phyloP scores from a whole-genome alignment of 2,888 invertebrate species.

The Zygogramma bicolorata region DNA sequence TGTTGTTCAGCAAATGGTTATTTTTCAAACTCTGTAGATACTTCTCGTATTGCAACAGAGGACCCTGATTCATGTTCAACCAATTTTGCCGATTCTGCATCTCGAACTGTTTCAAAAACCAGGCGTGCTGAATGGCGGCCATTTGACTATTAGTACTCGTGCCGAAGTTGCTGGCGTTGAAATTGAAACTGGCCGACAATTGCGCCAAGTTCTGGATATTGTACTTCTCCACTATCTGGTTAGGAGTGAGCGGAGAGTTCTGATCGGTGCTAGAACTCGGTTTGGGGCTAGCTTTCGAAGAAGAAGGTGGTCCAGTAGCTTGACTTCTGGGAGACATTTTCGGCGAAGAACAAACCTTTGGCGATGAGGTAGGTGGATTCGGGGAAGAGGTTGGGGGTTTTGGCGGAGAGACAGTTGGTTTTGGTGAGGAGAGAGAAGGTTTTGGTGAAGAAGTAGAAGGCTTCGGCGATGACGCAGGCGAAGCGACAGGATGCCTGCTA shows the following conservation, averaged over 20 bases:
- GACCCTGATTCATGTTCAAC: constrained; percentile 59
- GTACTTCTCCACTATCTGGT: constrained; percentile 64
- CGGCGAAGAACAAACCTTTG: constrained; percentile 11
- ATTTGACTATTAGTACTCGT: constrained; percentile 51
- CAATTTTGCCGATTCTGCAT: constrained; percentile 64
- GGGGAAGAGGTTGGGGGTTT: constrained; percentile 11
- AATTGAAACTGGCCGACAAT: constrained; percentile 63
- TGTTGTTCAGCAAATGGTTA: constrained; percentile 53
- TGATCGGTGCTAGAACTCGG: constrained; percentile 30
- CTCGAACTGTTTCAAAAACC: constrained; percentile 64
- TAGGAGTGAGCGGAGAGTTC: constrained; percentile 54
- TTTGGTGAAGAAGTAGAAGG: constrained; percentile 24
- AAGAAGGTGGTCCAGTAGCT: constrained; percentile 10
- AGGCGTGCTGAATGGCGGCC: constrained; percentile 63
- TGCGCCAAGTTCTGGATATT: constrained; percentile 66
- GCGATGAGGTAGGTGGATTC: constrained; percentile 9
- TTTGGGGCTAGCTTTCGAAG: constrained; percentile 31
- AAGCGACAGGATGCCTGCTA: constrained; percentile 12
- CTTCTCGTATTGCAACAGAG: constrained; percentile 64
- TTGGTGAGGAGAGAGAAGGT: constrained; percentile 10
- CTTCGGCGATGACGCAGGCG: constrained; percentile 10
- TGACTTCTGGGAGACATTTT: constrained; percentile 12
- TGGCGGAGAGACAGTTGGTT: constrained; percentile 12
- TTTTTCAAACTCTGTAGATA: constrained; percentile 62
- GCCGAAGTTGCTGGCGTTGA: constrained; percentile 54